phyloP scores from a whole-genome alignment of 2,113 vertebrate species.

The Protobothrops flavoviridis region DNA sequence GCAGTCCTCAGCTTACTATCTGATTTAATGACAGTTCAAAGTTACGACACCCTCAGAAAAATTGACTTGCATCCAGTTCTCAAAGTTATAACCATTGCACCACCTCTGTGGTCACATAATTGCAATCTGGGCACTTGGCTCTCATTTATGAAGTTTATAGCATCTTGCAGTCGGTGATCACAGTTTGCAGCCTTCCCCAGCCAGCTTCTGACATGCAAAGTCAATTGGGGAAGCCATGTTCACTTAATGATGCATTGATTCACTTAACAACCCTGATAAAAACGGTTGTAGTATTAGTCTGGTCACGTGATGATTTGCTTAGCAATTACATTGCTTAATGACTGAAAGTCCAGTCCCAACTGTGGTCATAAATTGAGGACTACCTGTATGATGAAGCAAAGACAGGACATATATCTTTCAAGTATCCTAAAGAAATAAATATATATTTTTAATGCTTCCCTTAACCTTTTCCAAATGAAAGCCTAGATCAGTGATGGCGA shows the following conservation, averaged over 20 bases:
- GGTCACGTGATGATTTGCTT: background rate
- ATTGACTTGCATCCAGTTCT: background rate
- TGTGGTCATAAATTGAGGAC: background rate
- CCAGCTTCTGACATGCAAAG: background rate
- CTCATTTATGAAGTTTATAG: background rate
- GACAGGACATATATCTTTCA: background rate
- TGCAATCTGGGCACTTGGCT: background rate
- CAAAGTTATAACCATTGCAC: background rate
- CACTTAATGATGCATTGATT: background rate
- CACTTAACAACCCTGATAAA: background rate
- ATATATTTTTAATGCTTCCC: background rate
- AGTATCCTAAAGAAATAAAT: background rate
- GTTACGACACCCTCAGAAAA: background rate
- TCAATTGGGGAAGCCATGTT: background rate
- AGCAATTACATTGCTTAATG: background rate
- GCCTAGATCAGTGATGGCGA: too few species aligned
- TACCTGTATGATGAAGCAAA: background rate
- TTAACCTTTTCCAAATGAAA: background rate
- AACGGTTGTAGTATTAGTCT: background rate
- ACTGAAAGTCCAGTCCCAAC: background rate
- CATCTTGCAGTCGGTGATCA: background rate
- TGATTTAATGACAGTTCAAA: background rate
- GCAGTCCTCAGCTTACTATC: background rate
- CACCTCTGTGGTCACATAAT: background rate
- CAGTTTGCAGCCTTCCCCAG: background rate